Percentiles rank a stretch among this genome's conserved stretches.
Conservation (phyloP, 1,140 invertebrate species). For the Pristionchus pacificus region DNA sequence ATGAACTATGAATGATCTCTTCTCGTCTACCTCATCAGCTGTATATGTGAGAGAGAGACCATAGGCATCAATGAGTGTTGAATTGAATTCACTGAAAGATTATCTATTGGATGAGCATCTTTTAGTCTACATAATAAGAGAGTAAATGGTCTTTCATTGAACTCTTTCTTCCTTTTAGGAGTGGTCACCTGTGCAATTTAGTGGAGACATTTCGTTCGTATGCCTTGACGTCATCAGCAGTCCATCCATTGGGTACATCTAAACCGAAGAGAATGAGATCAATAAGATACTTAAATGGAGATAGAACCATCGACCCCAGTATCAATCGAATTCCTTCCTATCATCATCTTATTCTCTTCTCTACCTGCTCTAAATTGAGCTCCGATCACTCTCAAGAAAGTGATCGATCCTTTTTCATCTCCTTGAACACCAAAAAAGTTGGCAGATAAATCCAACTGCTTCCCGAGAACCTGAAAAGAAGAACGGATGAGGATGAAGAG, state of each 20-base stretch:
- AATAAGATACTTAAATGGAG: too few relatives aligned
- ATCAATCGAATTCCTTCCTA: conserved; percentile 11
- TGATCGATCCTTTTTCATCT: conserved; percentile 9
- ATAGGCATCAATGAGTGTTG: conserved; percentile 15
- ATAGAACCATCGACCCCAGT: too few relatives aligned
- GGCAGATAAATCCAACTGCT: conserved; percentile 56
- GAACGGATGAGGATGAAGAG: too few relatives aligned
- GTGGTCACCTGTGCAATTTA: conserved; percentile 26
- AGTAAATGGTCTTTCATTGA: background rate
- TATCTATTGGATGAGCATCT: conserved; percentile 17
- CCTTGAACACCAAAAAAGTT: conserved; percentile 51
- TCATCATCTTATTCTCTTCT: background rate
- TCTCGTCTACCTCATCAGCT: conserved; percentile 40
- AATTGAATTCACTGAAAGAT: conserved; percentile 26
- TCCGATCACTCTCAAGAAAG: conserved; percentile 22
- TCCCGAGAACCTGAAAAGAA: conserved; percentile 41
- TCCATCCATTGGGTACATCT: conserved; percentile 27
- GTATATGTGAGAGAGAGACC: conserved; percentile 25
- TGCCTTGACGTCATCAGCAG: conserved; percentile 21
- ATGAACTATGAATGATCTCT: conserved; percentile 39
- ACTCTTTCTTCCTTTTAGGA: too few relatives aligned
- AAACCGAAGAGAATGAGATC: too few relatives aligned
- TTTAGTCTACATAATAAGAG: background rate
- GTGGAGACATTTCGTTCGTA: conserved; percentile 26
- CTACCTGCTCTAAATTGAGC: conserved; percentile 21